A percentile compares a stretch with the other conserved stretches of the same genome.
Evolutionary conservation across 2,113 vertebrate genomes (phyloP).

Genomic region (Atrichornis clamosus): DNA sequence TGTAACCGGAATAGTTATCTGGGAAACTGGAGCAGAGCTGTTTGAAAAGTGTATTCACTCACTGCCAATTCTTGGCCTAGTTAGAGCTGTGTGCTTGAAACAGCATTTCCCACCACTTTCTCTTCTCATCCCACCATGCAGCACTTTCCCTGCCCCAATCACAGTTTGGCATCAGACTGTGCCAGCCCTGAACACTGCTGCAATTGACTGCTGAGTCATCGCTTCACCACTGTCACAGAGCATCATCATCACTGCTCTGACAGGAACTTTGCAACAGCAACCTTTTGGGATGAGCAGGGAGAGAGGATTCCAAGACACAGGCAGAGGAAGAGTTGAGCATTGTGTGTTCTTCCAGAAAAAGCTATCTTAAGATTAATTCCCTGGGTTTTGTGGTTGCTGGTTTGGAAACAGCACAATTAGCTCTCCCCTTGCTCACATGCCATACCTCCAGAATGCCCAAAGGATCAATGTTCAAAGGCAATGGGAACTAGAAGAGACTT

Average conservation of each 20-base stretch:
- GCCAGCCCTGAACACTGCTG: neutral
- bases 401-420: neutral
- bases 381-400: neutral
- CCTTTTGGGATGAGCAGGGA: neutral
- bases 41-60: neutral
- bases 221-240: neutral
- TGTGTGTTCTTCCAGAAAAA: neutral
- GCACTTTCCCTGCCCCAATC: neutral
- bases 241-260: neutral
- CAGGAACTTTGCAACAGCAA: neutral
- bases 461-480: neutral
- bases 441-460: neutral
- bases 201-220: conserved; percentile 36
- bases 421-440: neutral
- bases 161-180: neutral
- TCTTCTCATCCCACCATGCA: neutral
- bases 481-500: conserved; percentile 33
- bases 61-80: neutral
- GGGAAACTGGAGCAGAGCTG: neutral
- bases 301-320: neutral
- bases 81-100: neutral
- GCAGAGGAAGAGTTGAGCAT: neutral
- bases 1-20: neutral
- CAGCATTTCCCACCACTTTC: neutral
- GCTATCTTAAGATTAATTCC: neutral